These are phyloP conservation scores for Notarius quadriscutis DNA, from an alignment of 2,113 vertebrate species.

Conservation along the genomic window DNA sequence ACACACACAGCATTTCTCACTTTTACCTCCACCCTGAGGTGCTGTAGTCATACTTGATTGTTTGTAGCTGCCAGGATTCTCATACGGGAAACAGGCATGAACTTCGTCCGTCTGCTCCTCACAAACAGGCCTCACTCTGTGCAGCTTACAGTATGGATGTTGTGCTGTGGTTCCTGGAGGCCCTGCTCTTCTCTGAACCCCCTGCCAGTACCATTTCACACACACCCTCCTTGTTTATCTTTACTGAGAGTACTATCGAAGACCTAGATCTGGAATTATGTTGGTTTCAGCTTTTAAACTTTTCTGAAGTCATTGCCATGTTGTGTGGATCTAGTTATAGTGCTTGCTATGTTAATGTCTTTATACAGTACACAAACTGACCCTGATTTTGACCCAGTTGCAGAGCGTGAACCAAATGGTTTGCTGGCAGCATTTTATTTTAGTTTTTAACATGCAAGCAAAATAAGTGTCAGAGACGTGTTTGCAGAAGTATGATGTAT, in stretches of 20 bases:
- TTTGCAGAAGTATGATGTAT: background rate
- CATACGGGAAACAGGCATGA: slow-evolving; percentile 18
- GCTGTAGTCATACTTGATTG: slow-evolving; percentile 35
- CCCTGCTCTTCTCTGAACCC: background rate
- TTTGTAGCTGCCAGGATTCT: slow-evolving; percentile 40
- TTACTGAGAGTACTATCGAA: background rate
- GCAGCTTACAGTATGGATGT: background rate
- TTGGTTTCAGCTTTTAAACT: background rate
- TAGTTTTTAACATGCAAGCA: background rate
- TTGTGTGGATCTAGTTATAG: background rate
- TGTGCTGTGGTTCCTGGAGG: slow-evolving; percentile 12
- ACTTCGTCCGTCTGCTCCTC: slow-evolving; percentile 40
- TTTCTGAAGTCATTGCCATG: background rate
- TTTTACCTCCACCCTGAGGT: slow-evolving; percentile 20
- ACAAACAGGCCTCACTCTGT: slow-evolving; percentile 22
- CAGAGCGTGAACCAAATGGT: background rate
- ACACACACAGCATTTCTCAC: background rate
- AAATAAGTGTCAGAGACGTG: background rate
- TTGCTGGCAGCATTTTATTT: background rate
- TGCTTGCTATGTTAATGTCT: background rate
- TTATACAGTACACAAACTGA: background rate
- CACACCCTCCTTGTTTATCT: background rate
- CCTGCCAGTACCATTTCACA: background rate
- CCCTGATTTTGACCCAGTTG: background rate
- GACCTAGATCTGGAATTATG: background rate